Evolutionary conservation across 1,140 invertebrate species (phyloP).

Genomic region (Andricus grossulariae): DNA sequence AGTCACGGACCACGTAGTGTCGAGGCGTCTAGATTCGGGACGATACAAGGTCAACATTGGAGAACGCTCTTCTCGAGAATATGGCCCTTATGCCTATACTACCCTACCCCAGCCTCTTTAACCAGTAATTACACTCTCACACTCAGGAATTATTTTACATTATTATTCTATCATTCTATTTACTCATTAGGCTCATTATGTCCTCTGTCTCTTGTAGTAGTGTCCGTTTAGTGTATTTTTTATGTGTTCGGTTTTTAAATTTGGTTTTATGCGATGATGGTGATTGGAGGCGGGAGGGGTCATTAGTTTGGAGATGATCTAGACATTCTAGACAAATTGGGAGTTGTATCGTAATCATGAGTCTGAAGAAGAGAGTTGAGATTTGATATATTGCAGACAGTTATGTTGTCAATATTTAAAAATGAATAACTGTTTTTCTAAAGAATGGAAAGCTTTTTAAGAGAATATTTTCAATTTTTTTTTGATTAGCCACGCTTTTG

Average conservation of each 20-base stretch:
- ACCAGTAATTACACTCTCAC: background rate
- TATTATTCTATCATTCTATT: background rate
- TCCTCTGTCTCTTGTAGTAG: background rate
- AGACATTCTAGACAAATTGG: background rate
- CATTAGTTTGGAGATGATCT: background rate
- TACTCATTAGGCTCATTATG: background rate
- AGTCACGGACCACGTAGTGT: conserved; percentile 88
- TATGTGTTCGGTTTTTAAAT: background rate
- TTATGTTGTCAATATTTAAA: too few relatives aligned
- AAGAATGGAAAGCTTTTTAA: too few relatives aligned
- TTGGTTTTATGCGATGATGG: background rate
- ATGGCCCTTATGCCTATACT: too few relatives aligned
- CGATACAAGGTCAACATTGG: conserved; percentile 67
- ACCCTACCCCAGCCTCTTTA: background rate
- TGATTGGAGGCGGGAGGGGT: background rate
- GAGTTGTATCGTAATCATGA: background rate
- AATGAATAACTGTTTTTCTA: too few relatives aligned
- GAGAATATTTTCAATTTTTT: too few relatives aligned
- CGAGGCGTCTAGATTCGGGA: conserved; percentile 83
- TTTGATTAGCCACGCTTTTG: too few relatives aligned
- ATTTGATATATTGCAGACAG: too few relatives aligned
- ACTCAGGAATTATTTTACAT: background rate
- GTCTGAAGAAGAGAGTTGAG: too few relatives aligned
- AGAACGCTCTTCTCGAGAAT: conserved; percentile 44
- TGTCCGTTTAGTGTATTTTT: conserved; percentile 16